Conservation (phyloP, 1,140 invertebrate species). For the Cyclargus thomasi region DNA sequence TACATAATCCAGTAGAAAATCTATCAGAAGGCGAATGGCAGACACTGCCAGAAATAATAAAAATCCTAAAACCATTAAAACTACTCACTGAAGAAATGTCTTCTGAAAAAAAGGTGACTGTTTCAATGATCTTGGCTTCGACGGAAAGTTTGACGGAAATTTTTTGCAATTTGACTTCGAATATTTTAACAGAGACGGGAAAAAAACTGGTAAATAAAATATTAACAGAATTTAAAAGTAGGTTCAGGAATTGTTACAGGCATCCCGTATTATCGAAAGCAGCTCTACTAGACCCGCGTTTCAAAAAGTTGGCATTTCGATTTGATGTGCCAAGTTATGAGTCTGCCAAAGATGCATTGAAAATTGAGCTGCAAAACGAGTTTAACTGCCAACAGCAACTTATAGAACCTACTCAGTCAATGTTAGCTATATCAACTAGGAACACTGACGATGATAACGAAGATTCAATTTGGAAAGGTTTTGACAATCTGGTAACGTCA, state of each 20-base stretch:
- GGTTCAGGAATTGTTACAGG: conserved; percentile 35
- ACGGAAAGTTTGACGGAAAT: conserved; percentile 30
- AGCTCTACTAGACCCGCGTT: conserved; percentile 35
- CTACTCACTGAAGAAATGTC: conserved; percentile 26
- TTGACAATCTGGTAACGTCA: conserved; percentile 31
- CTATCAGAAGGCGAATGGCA: conserved; percentile 26
- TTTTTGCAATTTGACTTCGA: conserved; percentile 26
- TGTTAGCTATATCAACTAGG: conserved; percentile 30
- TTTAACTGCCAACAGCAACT: conserved; percentile 28
- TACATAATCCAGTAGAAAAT: conserved; percentile 26
- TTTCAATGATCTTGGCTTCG: conserved; percentile 24
- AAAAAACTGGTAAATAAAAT: conserved; percentile 34
- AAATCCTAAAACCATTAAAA: conserved; percentile 23
- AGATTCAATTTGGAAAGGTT: conserved; percentile 37
- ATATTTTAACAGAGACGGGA: conserved; percentile 28
- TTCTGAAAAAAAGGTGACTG: conserved; percentile 24
- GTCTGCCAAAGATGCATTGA: conserved; percentile 38
- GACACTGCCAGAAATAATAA: conserved; percentile 28
- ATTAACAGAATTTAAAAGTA: conserved; percentile 33
- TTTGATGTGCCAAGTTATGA: conserved; percentile 35
- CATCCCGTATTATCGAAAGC: conserved; percentile 39
- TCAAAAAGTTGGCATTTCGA: conserved; percentile 31
- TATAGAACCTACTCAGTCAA: conserved; percentile 28
- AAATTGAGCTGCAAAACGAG: conserved; percentile 37
- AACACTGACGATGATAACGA: conserved; percentile 26